Base-by-base conservation (phyloP, 2,113 vertebrate genomes). In the Amphiprion percula region DNA sequence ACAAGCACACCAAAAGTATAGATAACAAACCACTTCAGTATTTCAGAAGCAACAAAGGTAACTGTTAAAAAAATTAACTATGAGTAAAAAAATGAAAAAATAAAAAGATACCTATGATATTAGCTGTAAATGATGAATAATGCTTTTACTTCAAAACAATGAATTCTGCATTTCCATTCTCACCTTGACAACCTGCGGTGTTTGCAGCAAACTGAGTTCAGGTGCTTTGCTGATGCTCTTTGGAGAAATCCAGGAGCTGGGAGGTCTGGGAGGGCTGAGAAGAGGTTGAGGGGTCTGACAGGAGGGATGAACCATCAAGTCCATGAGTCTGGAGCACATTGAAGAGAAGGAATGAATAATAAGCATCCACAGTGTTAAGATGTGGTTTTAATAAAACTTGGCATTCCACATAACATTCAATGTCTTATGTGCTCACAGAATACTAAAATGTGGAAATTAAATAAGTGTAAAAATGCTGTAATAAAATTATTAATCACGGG, bases 171-270 rank as follows among this genome's bases (percentile, higher is more conserved):
- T 41, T 28, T 16, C 5, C 41, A 10, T 50, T 14, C 91, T 94
- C 80, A 97, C 97, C 96, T 97, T 98, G 61, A 99, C 97, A 19
- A 99, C 94, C 71, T 90, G 95, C 24, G 97, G 98, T 7, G 98
- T 99, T 85, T 97, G 95, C 52, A 99, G 90, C 56, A 99, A 90
- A 83, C 87, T 92, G 63, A 98, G 88, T 74, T 98, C 97, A n/a
- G 96, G 89, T n/a, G 95, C 90, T 62, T 94, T 94, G 39, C 77
- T 67, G 67, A 77, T 47, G 10, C 79, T 94, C 37, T 92, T 96
- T 10, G 74, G 86, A 3, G 91, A 92, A 63, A 90, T 9, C 74
- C 87, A 92, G 9, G 93, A 87, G 77, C 89, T 77, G 46, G 94
- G 86, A 67, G 86, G 72, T 80, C 87, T 92, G 71, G 84, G 55